A percentile compares a stretch with the other conserved stretches of the same genome.
Conservation (phyloP, 2,888 invertebrate species). For the Athrips mouffetella region DNA sequence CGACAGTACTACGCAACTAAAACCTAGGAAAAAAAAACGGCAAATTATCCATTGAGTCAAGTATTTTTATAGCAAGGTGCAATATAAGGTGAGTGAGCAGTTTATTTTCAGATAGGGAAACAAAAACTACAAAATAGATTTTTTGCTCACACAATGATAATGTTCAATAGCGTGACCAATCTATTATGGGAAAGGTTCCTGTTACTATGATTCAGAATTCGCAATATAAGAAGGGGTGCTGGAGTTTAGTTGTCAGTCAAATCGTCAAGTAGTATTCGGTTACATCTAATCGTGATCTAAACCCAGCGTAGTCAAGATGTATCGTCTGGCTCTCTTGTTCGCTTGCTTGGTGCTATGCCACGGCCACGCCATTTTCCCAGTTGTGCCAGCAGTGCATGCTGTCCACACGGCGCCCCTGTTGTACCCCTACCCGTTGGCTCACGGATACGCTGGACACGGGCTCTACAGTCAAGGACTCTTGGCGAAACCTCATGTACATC, state of each 20-base stretch:
- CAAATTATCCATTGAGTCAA: too few species aligned
- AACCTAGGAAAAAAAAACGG: too few species aligned
- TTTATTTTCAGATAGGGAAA: conserved; percentile 20
- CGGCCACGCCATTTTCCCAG: conserved; percentile 49
- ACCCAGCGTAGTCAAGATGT: conserved; percentile 40
- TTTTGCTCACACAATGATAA: conserved; percentile 44
- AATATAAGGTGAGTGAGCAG: not conserved
- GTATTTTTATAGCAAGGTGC: not conserved
- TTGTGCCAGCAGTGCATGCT: conserved; percentile 38
- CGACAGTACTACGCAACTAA: too few species aligned
- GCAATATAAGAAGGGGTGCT: conserved; percentile 55
- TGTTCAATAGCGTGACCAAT: conserved; percentile 54
- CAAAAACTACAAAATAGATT: conserved; percentile 36
- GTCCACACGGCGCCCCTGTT: conserved; percentile 39
- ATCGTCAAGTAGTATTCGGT: conserved; percentile 23
- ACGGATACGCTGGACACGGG: conserved; percentile 33
- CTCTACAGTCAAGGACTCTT: conserved; percentile 28
- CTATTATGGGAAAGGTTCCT: conserved; percentile 50
- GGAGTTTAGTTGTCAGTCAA: conserved; percentile 39
- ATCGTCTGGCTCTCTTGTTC: conserved; percentile 39
- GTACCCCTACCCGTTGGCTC: conserved; percentile 34
- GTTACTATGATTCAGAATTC: conserved; percentile 54
- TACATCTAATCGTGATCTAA: not conserved
- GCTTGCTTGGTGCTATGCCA: conserved; percentile 44
- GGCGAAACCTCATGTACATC: conserved; percentile 40